Base-by-base conservation (phyloP, 2,888 invertebrate species). In the Mimachlamys varia region DNA sequence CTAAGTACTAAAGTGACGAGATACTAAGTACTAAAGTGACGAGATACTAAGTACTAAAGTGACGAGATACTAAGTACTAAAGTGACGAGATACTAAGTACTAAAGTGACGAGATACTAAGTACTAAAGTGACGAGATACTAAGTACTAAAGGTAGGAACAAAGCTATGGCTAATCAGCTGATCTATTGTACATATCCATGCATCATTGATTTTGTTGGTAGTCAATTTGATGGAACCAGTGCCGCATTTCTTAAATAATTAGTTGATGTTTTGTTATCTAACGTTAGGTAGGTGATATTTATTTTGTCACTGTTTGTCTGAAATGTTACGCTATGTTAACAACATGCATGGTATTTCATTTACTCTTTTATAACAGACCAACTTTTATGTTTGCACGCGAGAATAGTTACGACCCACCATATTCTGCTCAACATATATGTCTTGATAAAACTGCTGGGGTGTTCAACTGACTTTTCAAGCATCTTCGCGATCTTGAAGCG, bases 381-480 rank as follows among this genome's bases (percentile, higher is more conserved):
- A 76, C 27, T 27, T 76, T 10, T 12, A 76, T 76, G 76, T 76
- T 76, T 76, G 76, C 12, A 33, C 76, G 7, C 33, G 27, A 76
- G 76, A 33, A 17, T 76, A 76, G 33, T 27, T 76, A 76, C 76
- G 15, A 33, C 76, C 27, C 22, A 76, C 33, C 33, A 27, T 76
- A 27, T 27, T 76, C 76, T 76, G 76, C 12, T 19, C 76, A 76
- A 76, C 76, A 27, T 2, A 33, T 76, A 76, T 12, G 27, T 13
- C 33, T 76, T 76, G 27, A 76, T 76, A 76, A 76, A 27, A 33
- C 76, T 76, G 76, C 76, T 76, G 76, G 76, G 33, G 10, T 76
- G 76, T 76, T 76, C 76, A 33, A 76, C 33, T 76, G 76, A 76
- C 76, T 76, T 76, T 76, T 27, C 76, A 76, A 76, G 76, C 76